Evolutionary conservation across 2,888 invertebrate genomes (phyloP), one percentile per base, ranked within the genome.

Genomic region (Cerceris rybyensis): DNA sequence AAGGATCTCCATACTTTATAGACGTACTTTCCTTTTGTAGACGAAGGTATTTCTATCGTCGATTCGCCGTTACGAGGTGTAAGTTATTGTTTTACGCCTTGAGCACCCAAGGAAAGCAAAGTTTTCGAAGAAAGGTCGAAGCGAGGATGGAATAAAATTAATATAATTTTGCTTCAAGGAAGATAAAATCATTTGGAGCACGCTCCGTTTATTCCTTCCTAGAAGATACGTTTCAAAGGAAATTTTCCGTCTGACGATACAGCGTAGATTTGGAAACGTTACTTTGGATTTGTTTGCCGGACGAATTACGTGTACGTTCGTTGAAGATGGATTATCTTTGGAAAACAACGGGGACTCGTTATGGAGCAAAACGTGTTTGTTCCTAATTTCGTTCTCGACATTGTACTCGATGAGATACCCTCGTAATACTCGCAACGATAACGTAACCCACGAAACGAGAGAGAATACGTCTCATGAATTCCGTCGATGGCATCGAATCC

Each of bases 21-120:
- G 55, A 55, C 17, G 17, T 1, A 55, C 55, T 55, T 55, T 55
- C 55, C 55, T 55, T 17, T 55, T 17, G 55, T 11, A 55, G 55
- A 55, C 14, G 52, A 52, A 52, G n/a, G n/a, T 52, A 13, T 52
- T 52, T 52, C 52, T 52, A 7, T n/a, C 14, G 52, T 14, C 14
- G 52, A 8, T 16, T 6, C 55, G 28, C 2, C 55, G 55, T 16
- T n/a, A 13, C 7, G 14, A 7, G n/a, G 9, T 8, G n/a, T 13
- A 7, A 13, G 52, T 52, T 13, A 13, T 11, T 52, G n/a, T 52
- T 52, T 52, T 14, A 52, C 52, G 52, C n/a, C 52, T 46, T 1
- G 11, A 46, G 46, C 46, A 11, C 46, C 46, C 2, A 11, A 46
- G 9, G 46, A 11, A 8, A 46, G 46, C 11, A 11, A 46, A 46